These are phyloP conservation scores for Archocentrus centrarchus DNA, from an alignment of 2,113 vertebrate genomes.

Conservation along the genomic window DNA sequence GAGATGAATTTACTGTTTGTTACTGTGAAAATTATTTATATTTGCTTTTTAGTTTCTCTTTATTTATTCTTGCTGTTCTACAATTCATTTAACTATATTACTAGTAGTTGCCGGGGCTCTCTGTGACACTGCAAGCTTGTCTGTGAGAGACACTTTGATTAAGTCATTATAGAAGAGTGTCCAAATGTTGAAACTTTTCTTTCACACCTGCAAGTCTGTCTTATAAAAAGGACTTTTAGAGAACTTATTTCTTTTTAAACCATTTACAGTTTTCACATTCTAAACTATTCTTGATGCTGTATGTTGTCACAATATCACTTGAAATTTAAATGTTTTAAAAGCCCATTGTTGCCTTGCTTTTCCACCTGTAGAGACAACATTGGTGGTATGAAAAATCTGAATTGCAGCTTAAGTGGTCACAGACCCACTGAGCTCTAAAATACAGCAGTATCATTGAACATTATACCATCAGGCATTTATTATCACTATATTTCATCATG, in stretches of 20 bases:
- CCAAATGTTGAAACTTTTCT: too few species aligned
- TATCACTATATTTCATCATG: neutral
- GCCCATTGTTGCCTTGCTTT: neutral
- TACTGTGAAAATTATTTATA: neutral
- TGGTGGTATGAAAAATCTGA: neutral
- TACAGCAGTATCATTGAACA: neutral
- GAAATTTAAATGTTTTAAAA: neutral
- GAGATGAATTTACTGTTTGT: neutral
- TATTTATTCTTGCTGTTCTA: neutral
- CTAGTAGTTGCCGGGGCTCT: neutral
- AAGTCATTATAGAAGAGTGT: too few species aligned
- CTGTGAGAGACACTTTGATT: neutral
- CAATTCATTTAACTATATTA: neutral
- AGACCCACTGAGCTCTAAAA: neutral
- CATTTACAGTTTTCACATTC: neutral
- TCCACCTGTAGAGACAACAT: neutral
- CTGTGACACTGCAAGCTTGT: neutral
- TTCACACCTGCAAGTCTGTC: neutral
- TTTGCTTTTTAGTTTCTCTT: neutral
- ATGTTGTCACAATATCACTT: neutral
- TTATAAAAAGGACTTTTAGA: neutral
- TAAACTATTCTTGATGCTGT: neutral
- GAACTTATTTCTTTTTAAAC: neutral
- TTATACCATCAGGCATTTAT: neutral
- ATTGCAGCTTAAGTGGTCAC: neutral